Evolutionary conservation across 1,140 invertebrate genomes (phyloP), one percentile per base, ranked within the genome.

Genomic region (Coptotermes formosanus): DNA sequence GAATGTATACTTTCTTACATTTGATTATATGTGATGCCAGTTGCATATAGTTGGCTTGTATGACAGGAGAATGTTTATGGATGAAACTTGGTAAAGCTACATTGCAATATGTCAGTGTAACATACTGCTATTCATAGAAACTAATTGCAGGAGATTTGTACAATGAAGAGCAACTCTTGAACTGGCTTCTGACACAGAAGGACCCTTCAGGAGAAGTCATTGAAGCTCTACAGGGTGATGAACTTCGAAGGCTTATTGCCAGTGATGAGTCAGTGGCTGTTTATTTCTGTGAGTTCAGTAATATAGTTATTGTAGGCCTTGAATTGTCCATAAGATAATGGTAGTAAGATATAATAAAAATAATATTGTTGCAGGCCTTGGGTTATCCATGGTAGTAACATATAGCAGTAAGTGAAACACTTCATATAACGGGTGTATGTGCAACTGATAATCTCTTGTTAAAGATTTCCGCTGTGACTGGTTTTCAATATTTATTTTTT

Each of bases 151-250:
- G 97, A 88, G 96, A 98, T 91, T 90, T 98, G 82, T 97, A 97
- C 89, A 96, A 97, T 90, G 97, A 98, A 91, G 94, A 97, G 88
- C 95, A 96, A 89, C 95, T 98, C 88, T 91, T 98, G 3, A 96
- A 95, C 90, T 98, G 97, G 97, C 91, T 98, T 44, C 90, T 98
- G 87, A 96, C 96, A 69, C 96, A 98, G 91, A 98, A 98, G 90
- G 96, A 98, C 92, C 96, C 96, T 84, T 95, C 96, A 75, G 96
- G 96, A 84, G 97, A 98, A 89, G 94, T 97, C 82, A 98, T 98
- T 88, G 97, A 98, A 92, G 96, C 96, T 88, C 91, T 97, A 23
- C 96, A 97, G 90, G 96, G 97, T 82, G 95, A 96, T 89, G 94
- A 95, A 88, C 91, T 98, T n/a, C 90, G 95, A 43, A 93, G 95